These are phyloP conservation scores for Scaptomyza hsui DNA, from an alignment of 1,140 invertebrate genomes.

Conservation along the genomic window DNA sequence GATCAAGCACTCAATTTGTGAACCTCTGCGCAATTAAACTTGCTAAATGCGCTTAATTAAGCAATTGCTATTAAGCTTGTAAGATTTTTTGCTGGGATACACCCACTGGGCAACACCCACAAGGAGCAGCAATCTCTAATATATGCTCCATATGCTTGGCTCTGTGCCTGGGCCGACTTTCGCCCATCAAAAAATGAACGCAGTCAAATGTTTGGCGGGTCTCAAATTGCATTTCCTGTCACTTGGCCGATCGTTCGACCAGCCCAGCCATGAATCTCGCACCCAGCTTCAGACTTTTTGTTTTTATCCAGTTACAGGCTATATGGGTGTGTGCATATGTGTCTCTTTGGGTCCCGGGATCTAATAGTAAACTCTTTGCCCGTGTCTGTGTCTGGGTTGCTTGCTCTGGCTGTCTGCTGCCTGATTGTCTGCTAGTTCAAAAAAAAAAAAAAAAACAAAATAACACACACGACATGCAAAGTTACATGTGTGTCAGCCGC, in stretches of 20 bases:
- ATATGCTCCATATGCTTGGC: conserved; percentile 23
- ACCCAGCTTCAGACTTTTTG: conserved; percentile 4
- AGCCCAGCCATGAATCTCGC: conserved; percentile 50
- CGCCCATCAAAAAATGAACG: conserved; percentile 76
- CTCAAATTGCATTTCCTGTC: conserved; percentile 80
- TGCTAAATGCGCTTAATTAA: conserved; percentile 60
- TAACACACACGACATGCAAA: conserved; percentile 60
- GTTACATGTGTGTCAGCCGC: conserved; percentile 67
- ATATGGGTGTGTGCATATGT: conserved; percentile 62
- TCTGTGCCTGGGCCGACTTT: conserved; percentile 49
- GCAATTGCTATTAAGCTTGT: conserved; percentile 68
- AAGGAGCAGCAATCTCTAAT: conserved; percentile 6
- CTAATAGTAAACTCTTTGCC: conserved; percentile 24
- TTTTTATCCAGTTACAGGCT: conserved; percentile 10
- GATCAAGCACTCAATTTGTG: conserved; percentile 18
- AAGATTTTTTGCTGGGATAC: conserved; percentile 52
- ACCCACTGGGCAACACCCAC: conserved; percentile 68
- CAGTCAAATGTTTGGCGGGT: conserved; percentile 69
- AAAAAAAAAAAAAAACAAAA: conserved; percentile 11
- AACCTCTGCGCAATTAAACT: conserved; percentile 9
- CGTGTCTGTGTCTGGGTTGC: conserved; percentile 31
- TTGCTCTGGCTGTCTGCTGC: conserved; percentile 60
- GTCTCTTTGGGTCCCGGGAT: conserved; percentile 43
- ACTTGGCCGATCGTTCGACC: conserved; percentile 63
- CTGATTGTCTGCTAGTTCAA: conserved; percentile 49